phyloP scores from a whole-genome alignment of 2,113 vertebrate genomes.

The Clupea harengus region DNA sequence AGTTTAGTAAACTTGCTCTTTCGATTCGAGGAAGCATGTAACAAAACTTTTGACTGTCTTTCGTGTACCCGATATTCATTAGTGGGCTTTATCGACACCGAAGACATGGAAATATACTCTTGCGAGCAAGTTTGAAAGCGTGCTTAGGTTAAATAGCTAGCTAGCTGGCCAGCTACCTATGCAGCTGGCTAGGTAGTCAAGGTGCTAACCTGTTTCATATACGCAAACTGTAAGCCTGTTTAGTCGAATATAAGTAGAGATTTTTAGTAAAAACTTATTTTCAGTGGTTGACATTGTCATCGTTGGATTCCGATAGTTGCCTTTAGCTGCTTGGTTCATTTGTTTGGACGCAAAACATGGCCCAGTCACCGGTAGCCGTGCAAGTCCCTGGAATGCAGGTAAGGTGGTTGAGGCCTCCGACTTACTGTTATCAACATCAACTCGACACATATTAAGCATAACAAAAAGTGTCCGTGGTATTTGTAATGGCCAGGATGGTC shows the following conservation, averaged over 20 bases:
- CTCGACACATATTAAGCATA: neutral
- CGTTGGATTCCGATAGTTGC: conserved; percentile 8
- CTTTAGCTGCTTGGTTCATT: neutral
- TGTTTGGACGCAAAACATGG: conserved; percentile 63
- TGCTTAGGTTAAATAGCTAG: conserved; percentile 28
- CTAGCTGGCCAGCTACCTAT: conserved; percentile 26
- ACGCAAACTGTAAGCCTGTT: neutral
- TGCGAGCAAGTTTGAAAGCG: conserved; percentile 26
- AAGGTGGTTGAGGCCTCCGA: conserved; percentile 51
- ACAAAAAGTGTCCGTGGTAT: neutral
- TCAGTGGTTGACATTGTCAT: neutral
- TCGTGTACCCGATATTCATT: neutral
- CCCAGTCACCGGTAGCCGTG: conserved; percentile 80
- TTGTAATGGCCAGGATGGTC: neutral
- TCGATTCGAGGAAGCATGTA: conserved; percentile 10
- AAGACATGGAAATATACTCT: conserved; percentile 15
- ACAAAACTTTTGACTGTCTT: neutral
- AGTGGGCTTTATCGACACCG: neutral
- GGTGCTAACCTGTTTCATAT: conserved; percentile 12
- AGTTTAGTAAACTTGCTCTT: conserved; percentile 23
- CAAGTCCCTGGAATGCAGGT: conserved; percentile 88
- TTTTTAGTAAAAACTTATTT: neutral
- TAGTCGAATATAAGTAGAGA: neutral
- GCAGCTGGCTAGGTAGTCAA: conserved; percentile 28
- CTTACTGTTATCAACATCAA: conserved; percentile 3